These are phyloP conservation scores for Tanytarsus gracilentus DNA, from an alignment of 2,888 invertebrate species.

Conservation along the genomic window DNA sequence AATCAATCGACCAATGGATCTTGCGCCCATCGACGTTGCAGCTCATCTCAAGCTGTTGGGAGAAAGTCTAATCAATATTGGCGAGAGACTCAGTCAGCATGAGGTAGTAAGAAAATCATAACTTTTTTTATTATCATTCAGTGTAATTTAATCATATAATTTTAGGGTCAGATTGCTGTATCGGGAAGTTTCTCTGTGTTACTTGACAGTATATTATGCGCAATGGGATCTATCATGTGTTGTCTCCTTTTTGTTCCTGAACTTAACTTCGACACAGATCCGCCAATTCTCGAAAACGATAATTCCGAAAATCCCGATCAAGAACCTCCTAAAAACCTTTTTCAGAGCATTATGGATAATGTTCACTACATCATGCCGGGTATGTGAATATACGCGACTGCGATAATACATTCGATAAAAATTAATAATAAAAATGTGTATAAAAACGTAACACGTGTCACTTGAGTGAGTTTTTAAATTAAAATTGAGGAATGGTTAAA, in stretches of 20 bases:
- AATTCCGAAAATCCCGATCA: slow-evolving; percentile 37
- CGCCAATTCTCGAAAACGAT: slow-evolving; percentile 34
- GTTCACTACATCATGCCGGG: slow-evolving; percentile 93
- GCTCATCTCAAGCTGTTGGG: slow-evolving; percentile 86
- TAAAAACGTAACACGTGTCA: no score
- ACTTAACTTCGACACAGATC: slow-evolving; percentile 56
- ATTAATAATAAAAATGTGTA: background rate
- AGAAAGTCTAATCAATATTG: slow-evolving; percentile 88
- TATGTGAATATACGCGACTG: slow-evolving; percentile 42
- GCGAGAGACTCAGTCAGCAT: slow-evolving; percentile 84
- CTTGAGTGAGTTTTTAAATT: no score
- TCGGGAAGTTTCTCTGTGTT: slow-evolving; percentile 90
- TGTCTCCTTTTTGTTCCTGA: slow-evolving; percentile 76
- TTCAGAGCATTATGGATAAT: slow-evolving; percentile 72
- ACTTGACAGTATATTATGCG: slow-evolving; percentile 84
- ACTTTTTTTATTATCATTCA: background rate
- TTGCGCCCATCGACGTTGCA: slow-evolving; percentile 79
- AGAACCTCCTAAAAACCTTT: slow-evolving; percentile 44
- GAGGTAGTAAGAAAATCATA: slow-evolving; percentile 49
- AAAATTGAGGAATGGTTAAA: background rate
- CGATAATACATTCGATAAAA: background rate
- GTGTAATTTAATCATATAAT: slow-evolving; percentile 30
- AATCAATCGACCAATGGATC: slow-evolving; percentile 43
- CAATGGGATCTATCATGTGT: slow-evolving; percentile 79
- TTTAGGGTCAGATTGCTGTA: slow-evolving; percentile 85